phyloP scores from a whole-genome alignment of 92 coral and sea anemone species.

The Zoanthus gigantus region DNA sequence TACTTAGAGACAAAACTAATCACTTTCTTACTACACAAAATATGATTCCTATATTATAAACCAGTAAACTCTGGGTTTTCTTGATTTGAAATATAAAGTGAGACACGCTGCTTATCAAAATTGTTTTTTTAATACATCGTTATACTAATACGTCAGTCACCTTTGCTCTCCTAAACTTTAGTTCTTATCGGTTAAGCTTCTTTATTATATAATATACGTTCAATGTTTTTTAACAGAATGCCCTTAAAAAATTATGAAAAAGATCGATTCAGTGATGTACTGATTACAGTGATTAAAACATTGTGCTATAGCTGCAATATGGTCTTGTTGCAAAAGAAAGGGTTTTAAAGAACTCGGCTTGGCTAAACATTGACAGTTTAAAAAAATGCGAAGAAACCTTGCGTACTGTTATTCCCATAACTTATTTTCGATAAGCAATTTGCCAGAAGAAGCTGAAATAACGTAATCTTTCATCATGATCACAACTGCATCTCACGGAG shows the following conservation, averaged over 20 bases:
- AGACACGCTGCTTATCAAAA: not conserved
- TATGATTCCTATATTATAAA: not conserved
- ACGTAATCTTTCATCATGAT: conserved; percentile 47
- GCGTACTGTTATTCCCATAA: not conserved
- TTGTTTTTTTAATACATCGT: not conserved
- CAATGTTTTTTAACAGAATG: no score
- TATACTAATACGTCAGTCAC: not conserved
- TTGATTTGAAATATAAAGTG: not conserved
- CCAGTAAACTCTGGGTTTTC: not conserved
- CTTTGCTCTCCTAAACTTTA: not conserved
- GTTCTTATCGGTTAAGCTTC: not conserved
- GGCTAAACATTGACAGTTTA: not conserved
- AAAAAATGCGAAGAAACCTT: not conserved
- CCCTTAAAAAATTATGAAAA: no score
- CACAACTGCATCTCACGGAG: conserved; percentile 37
- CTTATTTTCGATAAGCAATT: not conserved
- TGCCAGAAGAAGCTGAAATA: conserved; percentile 16
- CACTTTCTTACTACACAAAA: not conserved
- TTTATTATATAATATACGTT: not conserved
- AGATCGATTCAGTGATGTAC: not conserved
- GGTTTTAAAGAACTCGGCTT: not conserved
- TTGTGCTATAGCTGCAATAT: not conserved
- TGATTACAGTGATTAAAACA: not conserved
- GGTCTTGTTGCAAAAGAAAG: not conserved
- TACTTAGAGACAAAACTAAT: not conserved